A percentile compares a stretch with the other conserved stretches of the same genome.
These are phyloP conservation scores for Diplodus sargus DNA, from an alignment of 2,797 vertebrate species.

Conservation along the genomic window DNA sequence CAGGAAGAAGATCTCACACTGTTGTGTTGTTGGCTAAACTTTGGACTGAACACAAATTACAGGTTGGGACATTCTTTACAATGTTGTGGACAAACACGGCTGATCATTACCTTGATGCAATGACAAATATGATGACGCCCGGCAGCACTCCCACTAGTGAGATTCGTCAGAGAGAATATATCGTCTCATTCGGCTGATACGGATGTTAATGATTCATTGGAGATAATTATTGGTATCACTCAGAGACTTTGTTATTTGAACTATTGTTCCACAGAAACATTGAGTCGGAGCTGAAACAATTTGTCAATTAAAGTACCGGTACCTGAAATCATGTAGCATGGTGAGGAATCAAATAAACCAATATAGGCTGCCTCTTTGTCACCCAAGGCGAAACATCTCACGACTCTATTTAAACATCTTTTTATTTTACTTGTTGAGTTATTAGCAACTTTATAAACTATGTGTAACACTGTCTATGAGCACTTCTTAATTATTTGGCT, in stretches of 20 bases:
- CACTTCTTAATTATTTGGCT: too few species aligned
- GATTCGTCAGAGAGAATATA: background rate
- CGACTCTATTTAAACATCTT: too few species aligned
- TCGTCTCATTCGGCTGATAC: slow-evolving; percentile 7
- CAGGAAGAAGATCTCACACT: slow-evolving; percentile 45
- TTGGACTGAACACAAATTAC: slow-evolving; percentile 31
- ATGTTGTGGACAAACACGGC: slow-evolving; percentile 19
- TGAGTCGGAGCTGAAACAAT: too few species aligned
- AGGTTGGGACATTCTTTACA: slow-evolving; percentile 24
- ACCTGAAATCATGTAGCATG: too few species aligned
- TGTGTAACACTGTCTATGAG: too few species aligned
- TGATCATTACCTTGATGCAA: background rate
- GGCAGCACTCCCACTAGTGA: background rate
- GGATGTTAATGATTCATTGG: background rate
- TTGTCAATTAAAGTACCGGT: too few species aligned
- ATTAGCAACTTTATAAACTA: too few species aligned
- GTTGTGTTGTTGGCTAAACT: slow-evolving; percentile 47
- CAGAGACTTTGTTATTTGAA: background rate
- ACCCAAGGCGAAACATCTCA: too few species aligned
- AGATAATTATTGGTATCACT: background rate
- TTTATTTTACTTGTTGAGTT: too few species aligned
- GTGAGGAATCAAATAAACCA: too few species aligned
- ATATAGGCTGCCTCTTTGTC: too few species aligned
- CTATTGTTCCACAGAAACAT: background rate
- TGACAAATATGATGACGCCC: slow-evolving; percentile 2